phyloP scores from a whole-genome alignment of 2,113 vertebrate species.

The Sebastes fasciatus region DNA sequence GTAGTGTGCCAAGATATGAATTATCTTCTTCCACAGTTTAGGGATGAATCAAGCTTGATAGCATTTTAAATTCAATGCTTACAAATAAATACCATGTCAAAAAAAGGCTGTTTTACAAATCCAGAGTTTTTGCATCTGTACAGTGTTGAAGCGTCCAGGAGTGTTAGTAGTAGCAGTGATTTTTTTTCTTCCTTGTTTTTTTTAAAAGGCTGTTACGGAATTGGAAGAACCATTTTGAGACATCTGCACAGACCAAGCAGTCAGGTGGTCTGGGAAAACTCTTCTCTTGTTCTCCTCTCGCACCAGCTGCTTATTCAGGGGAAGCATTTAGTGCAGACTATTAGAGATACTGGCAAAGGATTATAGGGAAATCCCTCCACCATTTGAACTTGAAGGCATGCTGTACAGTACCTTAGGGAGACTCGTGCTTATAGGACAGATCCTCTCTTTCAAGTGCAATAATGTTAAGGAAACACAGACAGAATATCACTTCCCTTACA shows the following conservation, averaged over 20 bases:
- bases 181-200: not conserved
- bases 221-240: conserved; percentile 58
- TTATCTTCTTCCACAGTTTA: conserved; percentile 52
- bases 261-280: not conserved
- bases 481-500: conserved; percentile 45
- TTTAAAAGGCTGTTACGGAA: conserved; percentile 53
- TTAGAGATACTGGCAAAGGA: conserved; percentile 42
- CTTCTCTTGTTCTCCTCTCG: not conserved
- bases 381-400: conserved; percentile 55
- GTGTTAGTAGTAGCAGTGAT: conserved; percentile 55
- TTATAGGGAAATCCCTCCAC: conserved; percentile 29
- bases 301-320: conserved; percentile 39
- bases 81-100: conserved; percentile 67
- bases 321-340: conserved; percentile 52
- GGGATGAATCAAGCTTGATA: conserved; percentile 25
- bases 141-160: conserved; percentile 54
- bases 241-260: conserved; percentile 28
- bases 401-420: conserved; percentile 57
- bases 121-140: conserved; percentile 49
- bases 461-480: conserved; percentile 58
- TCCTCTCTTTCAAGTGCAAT: conserved; percentile 73
- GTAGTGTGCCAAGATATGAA: conserved; percentile 52
- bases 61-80: conserved; percentile 55
- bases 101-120: conserved; percentile 53
- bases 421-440: conserved; percentile 47